Evolutionary conservation across 1,140 invertebrate species (phyloP).

Genomic region (Zaprionus ghesquierei): DNA sequence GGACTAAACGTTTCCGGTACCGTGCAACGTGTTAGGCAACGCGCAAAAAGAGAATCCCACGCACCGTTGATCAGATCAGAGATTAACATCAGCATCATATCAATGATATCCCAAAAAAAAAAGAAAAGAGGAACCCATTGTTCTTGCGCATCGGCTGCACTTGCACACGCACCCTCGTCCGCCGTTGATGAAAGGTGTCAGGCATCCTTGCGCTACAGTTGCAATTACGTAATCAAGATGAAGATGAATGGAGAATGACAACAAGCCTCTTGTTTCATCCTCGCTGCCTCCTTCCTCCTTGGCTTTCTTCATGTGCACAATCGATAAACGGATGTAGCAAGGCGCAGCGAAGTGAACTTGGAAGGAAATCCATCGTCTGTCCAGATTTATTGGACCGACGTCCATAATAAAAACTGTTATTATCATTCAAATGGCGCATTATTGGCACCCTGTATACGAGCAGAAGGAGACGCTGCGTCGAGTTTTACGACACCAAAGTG

Average conservation of each 20-base stretch:
- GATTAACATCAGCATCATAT: conserved; percentile 37
- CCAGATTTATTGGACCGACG: conserved; percentile 53
- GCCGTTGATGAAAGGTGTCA: conserved; percentile 27
- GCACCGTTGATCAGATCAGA: conserved; percentile 53
- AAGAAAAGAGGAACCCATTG: conserved; percentile 14
- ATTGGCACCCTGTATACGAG: conserved; percentile 30
- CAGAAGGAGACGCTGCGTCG: conserved; percentile 15
- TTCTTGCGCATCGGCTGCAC: conserved; percentile 30
- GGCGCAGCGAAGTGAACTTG: neutral
- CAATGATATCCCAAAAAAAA: conserved; percentile 30
- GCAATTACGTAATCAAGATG: conserved; percentile 73
- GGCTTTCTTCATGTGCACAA: conserved; percentile 25
- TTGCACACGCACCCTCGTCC: conserved; percentile 13
- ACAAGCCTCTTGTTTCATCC: neutral
- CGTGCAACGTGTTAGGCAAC: neutral
- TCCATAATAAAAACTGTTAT: conserved; percentile 64
- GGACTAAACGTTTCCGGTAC: conserved; percentile 68
- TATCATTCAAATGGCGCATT: conserved; percentile 73
- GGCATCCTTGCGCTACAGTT: conserved; percentile 56
- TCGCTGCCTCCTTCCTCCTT: conserved; percentile 1
- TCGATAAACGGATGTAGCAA: conserved; percentile 61
- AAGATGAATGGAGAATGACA: neutral
- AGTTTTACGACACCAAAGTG: conserved; percentile 44
- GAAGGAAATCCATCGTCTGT: neutral
- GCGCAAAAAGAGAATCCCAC: conserved; percentile 53